phyloP scores from a whole-genome alignment of 2,888 invertebrate species.

The Tortricodes alternella region DNA sequence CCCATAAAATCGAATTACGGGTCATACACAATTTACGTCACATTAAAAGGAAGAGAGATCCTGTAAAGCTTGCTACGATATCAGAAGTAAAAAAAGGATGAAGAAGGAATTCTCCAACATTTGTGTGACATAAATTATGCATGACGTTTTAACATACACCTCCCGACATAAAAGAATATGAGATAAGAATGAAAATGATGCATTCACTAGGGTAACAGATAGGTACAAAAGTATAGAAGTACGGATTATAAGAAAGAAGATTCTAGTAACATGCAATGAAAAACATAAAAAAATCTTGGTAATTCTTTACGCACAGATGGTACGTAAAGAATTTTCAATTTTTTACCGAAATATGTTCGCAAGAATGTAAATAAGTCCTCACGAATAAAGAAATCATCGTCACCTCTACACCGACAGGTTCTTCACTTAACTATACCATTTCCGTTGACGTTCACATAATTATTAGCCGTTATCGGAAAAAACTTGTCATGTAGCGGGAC shows the following conservation, averaged over 20 bases:
- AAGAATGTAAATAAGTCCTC: not conserved
- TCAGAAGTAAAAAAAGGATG: not conserved
- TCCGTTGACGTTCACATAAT: slow-evolving; percentile 59
- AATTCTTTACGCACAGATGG: no score
- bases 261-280: slow-evolving; percentile 19
- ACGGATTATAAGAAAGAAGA: slow-evolving; percentile 1
- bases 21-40: not conserved
- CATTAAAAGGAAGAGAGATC: not conserved
- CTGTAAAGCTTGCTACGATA: not conserved
- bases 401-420: not conserved
- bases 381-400: not conserved
- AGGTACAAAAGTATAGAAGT: not conserved
- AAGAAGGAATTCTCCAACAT: not conserved
- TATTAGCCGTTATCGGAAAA: slow-evolving; percentile 59
- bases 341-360: not conserved
- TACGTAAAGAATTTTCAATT: not conserved
- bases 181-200: not conserved
- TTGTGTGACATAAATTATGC: not conserved
- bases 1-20: not conserved
- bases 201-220: not conserved
- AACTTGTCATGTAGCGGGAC: slow-evolving; percentile 64
- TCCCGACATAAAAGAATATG: not conserved
- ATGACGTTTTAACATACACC: not conserved
- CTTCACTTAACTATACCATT: slow-evolving; percentile 75
- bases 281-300: not conserved